Conservation (phyloP, 2,888 invertebrate genomes). For the Himalopsyche kuldschensis region DNA sequence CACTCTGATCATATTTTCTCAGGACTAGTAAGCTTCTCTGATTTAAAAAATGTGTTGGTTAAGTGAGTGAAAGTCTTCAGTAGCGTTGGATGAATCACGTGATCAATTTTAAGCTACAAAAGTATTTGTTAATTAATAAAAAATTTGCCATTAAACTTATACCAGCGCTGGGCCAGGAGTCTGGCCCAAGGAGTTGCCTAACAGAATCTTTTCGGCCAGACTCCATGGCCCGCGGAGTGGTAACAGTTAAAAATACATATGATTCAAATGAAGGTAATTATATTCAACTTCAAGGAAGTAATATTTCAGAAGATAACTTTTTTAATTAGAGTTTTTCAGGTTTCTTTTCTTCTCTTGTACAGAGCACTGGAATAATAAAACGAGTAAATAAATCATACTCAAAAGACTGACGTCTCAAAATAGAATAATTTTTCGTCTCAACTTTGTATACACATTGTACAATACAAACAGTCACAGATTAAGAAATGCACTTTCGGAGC, state of each 20-base stretch:
- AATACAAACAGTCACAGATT: conserved; percentile 31
- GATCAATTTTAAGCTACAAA: too few species aligned
- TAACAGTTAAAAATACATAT: neutral
- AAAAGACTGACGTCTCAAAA: neutral
- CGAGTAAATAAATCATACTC: neutral
- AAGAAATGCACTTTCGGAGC: conserved; percentile 31
- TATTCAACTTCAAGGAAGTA: neutral
- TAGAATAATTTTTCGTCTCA: neutral
- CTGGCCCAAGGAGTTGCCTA: too few species aligned
- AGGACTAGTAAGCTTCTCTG: too few species aligned
- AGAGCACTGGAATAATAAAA: neutral
- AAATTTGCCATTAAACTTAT: too few species aligned
- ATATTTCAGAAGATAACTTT: neutral
- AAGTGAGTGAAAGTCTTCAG: too few species aligned
- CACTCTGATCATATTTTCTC: too few species aligned
- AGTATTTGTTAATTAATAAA: too few species aligned
- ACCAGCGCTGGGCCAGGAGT: too few species aligned
- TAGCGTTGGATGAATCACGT: too few species aligned
- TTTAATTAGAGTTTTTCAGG: neutral
- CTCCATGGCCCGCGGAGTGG: too few species aligned
- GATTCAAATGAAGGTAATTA: neutral
- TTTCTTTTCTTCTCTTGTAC: neutral
- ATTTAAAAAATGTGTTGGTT: too few species aligned
- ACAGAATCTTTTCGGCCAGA: too few species aligned
- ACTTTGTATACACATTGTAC: conserved; percentile 27